These are phyloP conservation scores for Syngnathoides biaculeatus DNA, from an alignment of 2,113 vertebrate species.

Conservation along the genomic window DNA sequence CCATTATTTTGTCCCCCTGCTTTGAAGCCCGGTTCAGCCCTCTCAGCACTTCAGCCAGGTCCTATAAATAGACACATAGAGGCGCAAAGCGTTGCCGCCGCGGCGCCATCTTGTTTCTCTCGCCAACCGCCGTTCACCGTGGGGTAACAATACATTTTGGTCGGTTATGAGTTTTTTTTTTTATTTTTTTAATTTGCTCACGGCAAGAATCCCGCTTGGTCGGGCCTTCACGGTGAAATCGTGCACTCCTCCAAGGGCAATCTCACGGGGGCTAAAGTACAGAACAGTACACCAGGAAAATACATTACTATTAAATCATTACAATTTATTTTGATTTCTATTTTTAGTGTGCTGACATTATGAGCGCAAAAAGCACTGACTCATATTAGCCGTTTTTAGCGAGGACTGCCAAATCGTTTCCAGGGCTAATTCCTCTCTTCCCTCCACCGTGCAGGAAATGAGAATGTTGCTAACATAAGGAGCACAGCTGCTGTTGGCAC, in stretches of 20 bases:
- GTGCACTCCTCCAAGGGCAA: constrained; percentile 45
- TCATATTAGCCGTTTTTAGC: too few relatives aligned
- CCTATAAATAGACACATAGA: constrained; percentile 45
- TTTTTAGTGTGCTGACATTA: too few relatives aligned
- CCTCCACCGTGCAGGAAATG: too few relatives aligned
- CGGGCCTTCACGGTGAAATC: constrained; percentile 41
- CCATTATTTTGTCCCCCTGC: constrained; percentile 34
- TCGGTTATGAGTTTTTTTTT: constrained; percentile 24
- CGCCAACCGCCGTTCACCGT: constrained; percentile 14
- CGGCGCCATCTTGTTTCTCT: constrained; percentile 8
- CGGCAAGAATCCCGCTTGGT: constrained; percentile 12
- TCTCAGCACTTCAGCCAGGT: constrained; percentile 43
- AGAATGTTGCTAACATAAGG: too few relatives aligned
- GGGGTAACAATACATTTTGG: constrained; percentile 4
- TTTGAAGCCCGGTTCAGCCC: constrained; percentile 39
- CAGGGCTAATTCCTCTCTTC: too few relatives aligned
- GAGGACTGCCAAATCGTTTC: too few relatives aligned
- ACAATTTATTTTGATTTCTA: too few relatives aligned
- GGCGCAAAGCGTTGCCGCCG: constrained; percentile 8
- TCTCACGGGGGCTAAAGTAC: constrained; percentile 25
- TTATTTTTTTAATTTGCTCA: constrained; percentile 8
- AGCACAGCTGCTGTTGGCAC: too few relatives aligned
- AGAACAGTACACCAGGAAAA: too few relatives aligned
- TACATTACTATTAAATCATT: too few relatives aligned
- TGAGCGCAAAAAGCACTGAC: too few relatives aligned